These are phyloP conservation scores for Sitodiplosis mosellana DNA, from an alignment of 1,140 invertebrate genomes.

Conservation along the genomic window DNA sequence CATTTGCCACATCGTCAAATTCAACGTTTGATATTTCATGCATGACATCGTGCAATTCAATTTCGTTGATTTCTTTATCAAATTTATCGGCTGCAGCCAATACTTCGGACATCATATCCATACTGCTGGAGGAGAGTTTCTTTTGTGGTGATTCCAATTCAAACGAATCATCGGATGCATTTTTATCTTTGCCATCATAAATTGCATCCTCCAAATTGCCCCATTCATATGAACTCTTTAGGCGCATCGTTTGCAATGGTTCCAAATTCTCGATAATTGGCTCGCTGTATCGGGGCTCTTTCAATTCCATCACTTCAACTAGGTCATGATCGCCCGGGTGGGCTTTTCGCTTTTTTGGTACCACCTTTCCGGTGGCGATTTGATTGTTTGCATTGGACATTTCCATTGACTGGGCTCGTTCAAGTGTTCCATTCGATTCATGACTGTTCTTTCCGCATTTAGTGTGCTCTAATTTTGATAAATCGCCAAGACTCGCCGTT, in stretches of 20 bases:
- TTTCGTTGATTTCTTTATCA: background rate
- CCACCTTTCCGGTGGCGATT: slow-evolving; percentile 23
- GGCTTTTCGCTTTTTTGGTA: slow-evolving; percentile 47
- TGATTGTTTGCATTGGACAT: slow-evolving; percentile 38
- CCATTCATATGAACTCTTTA: slow-evolving; percentile 56
- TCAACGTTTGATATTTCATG: no score
- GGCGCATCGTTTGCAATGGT: slow-evolving; percentile 40
- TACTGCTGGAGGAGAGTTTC: no score
- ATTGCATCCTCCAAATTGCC: slow-evolving; percentile 57
- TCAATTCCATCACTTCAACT: slow-evolving; percentile 26
- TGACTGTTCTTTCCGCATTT: slow-evolving; percentile 20
- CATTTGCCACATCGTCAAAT: background rate
- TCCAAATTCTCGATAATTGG: slow-evolving; percentile 28
- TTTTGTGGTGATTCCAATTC: slow-evolving; percentile 20
- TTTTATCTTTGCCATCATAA: slow-evolving; percentile 23
- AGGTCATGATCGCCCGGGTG: background rate
- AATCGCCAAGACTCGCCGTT: slow-evolving; percentile 60
- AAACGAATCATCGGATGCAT: slow-evolving; percentile 26
- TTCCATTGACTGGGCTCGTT: slow-evolving; percentile 65
- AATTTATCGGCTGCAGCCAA: background rate
- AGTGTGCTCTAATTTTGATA: slow-evolving; percentile 49
- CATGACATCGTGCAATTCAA: background rate
- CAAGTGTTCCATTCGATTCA: slow-evolving; percentile 34
- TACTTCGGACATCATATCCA: background rate
- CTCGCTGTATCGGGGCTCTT: slow-evolving; percentile 38